phyloP scores from a whole-genome alignment of 2,113 vertebrate species.

The Ptyas mucosa region DNA sequence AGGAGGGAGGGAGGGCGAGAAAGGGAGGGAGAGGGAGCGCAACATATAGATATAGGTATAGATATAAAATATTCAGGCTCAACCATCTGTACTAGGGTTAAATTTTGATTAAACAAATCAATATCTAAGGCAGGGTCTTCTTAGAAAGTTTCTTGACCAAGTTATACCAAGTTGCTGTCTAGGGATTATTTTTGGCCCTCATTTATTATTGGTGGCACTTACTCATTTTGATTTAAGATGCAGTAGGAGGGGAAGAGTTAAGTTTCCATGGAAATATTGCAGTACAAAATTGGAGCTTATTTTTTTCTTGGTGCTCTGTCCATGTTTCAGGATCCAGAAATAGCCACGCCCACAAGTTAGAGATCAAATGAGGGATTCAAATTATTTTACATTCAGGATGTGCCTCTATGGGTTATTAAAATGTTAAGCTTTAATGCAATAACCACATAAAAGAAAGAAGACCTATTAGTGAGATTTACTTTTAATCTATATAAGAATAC shows the following conservation, averaged over 20 bases:
- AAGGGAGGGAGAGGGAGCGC: background rate
- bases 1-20: fast-evolving
- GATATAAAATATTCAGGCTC: background rate
- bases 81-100: background rate
- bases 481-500: background rate
- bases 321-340: background rate
- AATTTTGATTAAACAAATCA: background rate
- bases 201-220: background rate
- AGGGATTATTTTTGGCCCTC: background rate
- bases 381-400: background rate
- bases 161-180: background rate
- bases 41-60: background rate
- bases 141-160: background rate
- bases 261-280: background rate
- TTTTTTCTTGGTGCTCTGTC: background rate
- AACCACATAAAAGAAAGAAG: background rate
- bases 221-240: background rate
- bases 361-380: background rate
- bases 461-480: background rate
- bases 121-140: background rate
- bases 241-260: background rate
- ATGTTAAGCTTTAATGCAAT: background rate
- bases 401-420: background rate
- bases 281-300: background rate
- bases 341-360: background rate